Evolutionary conservation across 1,140 invertebrate species (phyloP).

Genomic region (Drosophila teissieri): DNA sequence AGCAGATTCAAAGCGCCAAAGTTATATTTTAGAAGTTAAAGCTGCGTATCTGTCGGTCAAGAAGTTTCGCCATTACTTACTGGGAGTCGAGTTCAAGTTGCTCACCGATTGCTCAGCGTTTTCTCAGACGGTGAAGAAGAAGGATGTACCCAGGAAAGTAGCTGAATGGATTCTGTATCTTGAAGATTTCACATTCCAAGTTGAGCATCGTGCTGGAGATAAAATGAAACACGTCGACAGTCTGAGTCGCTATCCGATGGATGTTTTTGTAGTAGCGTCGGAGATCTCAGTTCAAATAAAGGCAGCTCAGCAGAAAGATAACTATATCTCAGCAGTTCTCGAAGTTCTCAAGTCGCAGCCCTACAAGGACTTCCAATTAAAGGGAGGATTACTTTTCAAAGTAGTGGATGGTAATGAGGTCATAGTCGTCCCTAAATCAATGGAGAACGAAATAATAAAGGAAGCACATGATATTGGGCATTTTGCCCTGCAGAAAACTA

Average conservation of each 20-base stretch:
- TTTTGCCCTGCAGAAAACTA: neutral
- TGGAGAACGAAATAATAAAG: neutral
- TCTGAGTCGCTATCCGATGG: no score
- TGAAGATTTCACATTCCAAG: neutral
- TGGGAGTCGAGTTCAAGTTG: neutral
- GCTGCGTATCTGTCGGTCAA: neutral
- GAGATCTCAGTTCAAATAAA: no score
- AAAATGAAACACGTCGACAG: neutral
- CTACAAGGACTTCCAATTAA: no score
- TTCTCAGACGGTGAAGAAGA: no score
- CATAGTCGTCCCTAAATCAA: neutral
- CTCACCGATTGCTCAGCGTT: no score
- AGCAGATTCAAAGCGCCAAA: neutral
- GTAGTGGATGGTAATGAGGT: neutral
- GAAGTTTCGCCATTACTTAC: neutral
- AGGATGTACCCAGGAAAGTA: neutral
- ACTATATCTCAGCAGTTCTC: no score
- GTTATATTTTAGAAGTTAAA: neutral
- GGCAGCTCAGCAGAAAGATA: no score
- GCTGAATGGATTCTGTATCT: neutral
- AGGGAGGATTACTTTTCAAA: neutral
- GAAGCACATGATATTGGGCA: neutral
- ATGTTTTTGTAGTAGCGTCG: no score
- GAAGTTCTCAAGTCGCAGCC: no score
- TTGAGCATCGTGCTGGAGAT: neutral